phyloP scores from a whole-genome alignment of 1,140 invertebrate genomes.

The Magallana gigas region DNA sequence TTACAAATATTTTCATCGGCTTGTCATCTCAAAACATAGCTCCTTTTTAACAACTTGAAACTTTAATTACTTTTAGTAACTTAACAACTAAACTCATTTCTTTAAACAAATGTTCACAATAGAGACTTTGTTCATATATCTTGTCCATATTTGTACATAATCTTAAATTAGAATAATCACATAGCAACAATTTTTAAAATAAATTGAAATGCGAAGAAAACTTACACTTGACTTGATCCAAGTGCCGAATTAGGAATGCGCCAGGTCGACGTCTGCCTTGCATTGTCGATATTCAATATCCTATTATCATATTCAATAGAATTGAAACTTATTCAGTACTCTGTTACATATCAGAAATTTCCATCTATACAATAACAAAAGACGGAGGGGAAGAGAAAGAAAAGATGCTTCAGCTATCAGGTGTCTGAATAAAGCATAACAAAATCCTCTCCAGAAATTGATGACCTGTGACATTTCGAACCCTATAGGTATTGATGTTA shows the following conservation, averaged over 20 bases:
- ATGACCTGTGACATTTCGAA: constrained; percentile 35
- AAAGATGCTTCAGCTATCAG: constrained; percentile 31
- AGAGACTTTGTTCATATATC: too few species aligned
- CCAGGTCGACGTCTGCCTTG: neutral
- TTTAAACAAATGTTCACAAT: too few species aligned
- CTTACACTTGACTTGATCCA: constrained; percentile 25
- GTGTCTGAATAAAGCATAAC: constrained; percentile 19
- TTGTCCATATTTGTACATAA: neutral
- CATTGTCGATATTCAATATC: constrained; percentile 33
- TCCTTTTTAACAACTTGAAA: too few species aligned
- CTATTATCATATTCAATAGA: constrained; percentile 37
- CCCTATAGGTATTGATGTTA: constrained; percentile 36
- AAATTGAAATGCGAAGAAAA: neutral
- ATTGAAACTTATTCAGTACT: constrained; percentile 34
- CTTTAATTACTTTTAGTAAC: too few species aligned
- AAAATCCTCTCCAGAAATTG: constrained; percentile 36
- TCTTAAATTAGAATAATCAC: constrained; percentile 34
- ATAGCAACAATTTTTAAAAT: constrained; percentile 28
- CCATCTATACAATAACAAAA: constrained; percentile 26
- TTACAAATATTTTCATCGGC: too few species aligned
- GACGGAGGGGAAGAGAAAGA: neutral
- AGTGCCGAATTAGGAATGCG: neutral
- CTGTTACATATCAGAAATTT: constrained; percentile 17
- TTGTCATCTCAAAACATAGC: too few species aligned
- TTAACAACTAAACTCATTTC: too few species aligned